A percentile compares a stretch with the other conserved stretches of the same genome.
These are phyloP conservation scores for Platygyra sinensis DNA, from an alignment of 64 coral and sea anemone genomes.

Conservation along the genomic window DNA sequence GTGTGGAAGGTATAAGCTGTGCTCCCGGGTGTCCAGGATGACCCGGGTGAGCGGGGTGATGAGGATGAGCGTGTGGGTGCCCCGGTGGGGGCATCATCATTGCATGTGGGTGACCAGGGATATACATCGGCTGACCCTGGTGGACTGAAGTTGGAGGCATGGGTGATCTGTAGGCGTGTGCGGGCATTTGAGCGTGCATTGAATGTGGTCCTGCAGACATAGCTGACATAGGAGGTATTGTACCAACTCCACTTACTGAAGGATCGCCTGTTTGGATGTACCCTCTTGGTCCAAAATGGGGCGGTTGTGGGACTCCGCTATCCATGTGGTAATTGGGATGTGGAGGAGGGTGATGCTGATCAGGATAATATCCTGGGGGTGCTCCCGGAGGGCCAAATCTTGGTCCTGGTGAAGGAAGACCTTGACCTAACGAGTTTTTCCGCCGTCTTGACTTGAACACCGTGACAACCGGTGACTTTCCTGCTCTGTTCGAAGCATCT, in stretches of 20 bases:
- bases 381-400: constrained; percentile 88
- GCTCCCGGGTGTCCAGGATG: constrained; percentile 81
- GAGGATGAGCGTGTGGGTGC: constrained; percentile 97
- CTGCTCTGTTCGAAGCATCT: constrained; percentile 97
- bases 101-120: constrained; percentile 92
- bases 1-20: constrained; percentile 87
- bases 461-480: constrained; percentile 98
- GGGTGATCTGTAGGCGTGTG: constrained; percentile 91
- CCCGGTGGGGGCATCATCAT: constrained; percentile 99
- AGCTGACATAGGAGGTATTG: constrained; percentile 79
- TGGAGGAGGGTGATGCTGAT: constrained; percentile 90
- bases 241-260: constrained; percentile 85
- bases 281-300: constrained; percentile 92
- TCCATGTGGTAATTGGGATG: constrained; percentile 98
- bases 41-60: constrained; percentile 74
- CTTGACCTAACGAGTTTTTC: constrained; percentile 93
- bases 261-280: constrained; percentile 81
- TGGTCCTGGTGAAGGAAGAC: constrained; percentile 95
- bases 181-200: constrained; percentile 93
- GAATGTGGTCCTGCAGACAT: constrained; percentile 73
- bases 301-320: constrained; percentile 74
- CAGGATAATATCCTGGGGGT: constrained; percentile 97
- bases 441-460: constrained; percentile 98
- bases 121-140: constrained; percentile 92
- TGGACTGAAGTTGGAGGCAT: constrained; percentile 90